Percentiles rank a stretch among this genome's conserved stretches.
Conservation (phyloP, 2,113 vertebrate species). For the Platysteira castanea region DNA sequence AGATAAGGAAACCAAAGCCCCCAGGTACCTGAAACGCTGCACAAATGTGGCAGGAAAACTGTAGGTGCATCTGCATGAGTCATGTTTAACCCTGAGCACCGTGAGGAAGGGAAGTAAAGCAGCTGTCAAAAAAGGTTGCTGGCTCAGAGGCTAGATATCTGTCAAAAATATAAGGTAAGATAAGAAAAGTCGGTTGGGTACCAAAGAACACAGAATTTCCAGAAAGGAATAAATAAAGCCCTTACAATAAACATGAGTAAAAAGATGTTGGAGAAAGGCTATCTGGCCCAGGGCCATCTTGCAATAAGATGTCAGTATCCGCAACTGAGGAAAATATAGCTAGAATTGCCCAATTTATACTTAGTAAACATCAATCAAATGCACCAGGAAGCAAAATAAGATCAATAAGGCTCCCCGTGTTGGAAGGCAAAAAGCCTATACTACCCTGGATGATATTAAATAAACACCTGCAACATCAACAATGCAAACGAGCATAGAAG, state of each 20-base stretch:
- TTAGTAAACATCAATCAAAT: not conserved
- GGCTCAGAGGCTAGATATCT: not conserved
- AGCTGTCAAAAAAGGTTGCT: not conserved
- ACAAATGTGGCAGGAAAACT: not conserved
- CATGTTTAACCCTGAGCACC: not conserved
- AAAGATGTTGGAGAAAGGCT: not conserved
- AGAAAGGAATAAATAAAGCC: not conserved
- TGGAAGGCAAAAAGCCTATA: not conserved
- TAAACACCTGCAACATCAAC: not conserved
- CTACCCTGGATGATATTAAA: not conserved
- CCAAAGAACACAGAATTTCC: not conserved
- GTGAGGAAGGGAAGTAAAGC: not conserved
- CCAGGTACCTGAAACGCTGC: rapidly evolving
- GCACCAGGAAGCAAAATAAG: not conserved
- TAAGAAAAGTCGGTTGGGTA: not conserved
- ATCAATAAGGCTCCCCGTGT: not conserved
- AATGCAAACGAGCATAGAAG: not conserved
- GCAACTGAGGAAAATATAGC: not conserved
- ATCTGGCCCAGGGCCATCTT: not conserved
- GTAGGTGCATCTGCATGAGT: rapidly evolving
- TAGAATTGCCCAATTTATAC: not conserved
- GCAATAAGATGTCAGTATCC: not conserved
- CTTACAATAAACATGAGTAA: not conserved
- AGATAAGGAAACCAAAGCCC: not conserved
- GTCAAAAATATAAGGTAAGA: not conserved